phyloP scores from a whole-genome alignment of 2,113 vertebrate species.

The Oryzias woworae region DNA sequence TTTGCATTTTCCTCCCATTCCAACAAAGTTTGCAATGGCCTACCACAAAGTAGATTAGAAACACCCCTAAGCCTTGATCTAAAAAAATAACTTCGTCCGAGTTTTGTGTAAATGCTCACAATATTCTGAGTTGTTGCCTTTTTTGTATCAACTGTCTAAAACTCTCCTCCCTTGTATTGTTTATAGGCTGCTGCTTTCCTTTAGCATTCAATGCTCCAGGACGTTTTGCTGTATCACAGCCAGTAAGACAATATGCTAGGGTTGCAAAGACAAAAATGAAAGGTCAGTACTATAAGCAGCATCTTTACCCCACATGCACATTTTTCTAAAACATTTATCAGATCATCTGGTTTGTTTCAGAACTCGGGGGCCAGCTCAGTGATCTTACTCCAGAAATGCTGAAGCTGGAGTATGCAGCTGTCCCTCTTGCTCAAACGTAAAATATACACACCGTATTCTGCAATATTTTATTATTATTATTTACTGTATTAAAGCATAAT shows the following conservation, averaged over 20 bases:
- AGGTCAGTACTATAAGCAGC: conserved; percentile 64
- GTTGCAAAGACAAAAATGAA: conserved; percentile 54
- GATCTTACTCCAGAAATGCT: conserved; percentile 82
- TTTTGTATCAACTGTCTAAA: no score
- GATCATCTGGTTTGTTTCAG: conserved; percentile 53
- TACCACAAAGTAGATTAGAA: no score
- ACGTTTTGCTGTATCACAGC: conserved; percentile 57
- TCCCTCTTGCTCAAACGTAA: conserved; percentile 82
- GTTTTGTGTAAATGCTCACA: no score
- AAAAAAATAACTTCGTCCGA: no score
- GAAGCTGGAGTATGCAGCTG: conserved; percentile 81
- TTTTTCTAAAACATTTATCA: background rate
- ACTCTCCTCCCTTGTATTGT: no score
- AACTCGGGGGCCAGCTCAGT: conserved; percentile 79
- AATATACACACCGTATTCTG: background rate
- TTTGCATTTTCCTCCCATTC: no score
- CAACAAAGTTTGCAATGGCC: no score
- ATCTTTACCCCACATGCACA: background rate
- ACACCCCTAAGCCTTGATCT: no score
- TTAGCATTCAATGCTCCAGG: conserved; percentile 27
- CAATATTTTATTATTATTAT: background rate
- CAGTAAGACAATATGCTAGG: conserved; percentile 78
- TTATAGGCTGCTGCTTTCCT: background rate
- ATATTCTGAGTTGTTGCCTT: no score
- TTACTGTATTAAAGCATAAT: background rate